Evolutionary conservation across 2,797 vertebrate species (phyloP), one percentile per base, ranked within the genome.

Genomic region (Linurgus olivaceus): DNA sequence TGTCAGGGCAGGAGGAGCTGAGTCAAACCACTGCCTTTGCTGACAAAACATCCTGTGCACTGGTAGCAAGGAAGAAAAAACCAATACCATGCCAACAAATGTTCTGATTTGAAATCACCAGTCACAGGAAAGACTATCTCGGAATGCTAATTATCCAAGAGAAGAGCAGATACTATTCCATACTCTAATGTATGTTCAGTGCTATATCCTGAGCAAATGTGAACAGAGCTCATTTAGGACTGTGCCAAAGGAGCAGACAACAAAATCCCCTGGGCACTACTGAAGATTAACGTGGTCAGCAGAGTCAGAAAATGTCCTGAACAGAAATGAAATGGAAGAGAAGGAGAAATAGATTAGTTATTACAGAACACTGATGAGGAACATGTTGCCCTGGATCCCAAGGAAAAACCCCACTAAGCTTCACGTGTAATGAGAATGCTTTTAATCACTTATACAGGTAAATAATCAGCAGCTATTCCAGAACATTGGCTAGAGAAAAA

Each of bases 111-210:
- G 70, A 91, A 95, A 81, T 81, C 83, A 40, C 48, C 67, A 65
- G 88, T 44, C 88, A 93, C 42, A 61, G 78, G 82, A 78, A 78
- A 94, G n/a, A 87, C 91, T 70, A 5, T 24, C 79, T 58, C 74
- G 71, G 82, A 95, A 97, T 94, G 87, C 83, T 90, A 92, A 95
- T 94, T 72, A 92, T 38, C 61, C 61, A 54, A 59, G 33, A 82
- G 94, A 83, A 94, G 66, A 94, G 72, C 48, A 88, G 61, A 91
- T 75, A 40, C 68, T 68, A 52, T 78, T 92, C 90, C 84, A 86
- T 48, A 42, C 54, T 21, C 10, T 1, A 35, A 35, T 26, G 31
- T 31, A 11, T 31, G 65, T 16, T 26, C 48, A 90, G 76, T 6
- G 66, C 66, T 75, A 45, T 26, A 78, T 11, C 66, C 63, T 40